These are phyloP conservation scores for Ditylenchus dipsaci DNA, from an alignment of 1,140 invertebrate species.

Conservation along the genomic window DNA sequence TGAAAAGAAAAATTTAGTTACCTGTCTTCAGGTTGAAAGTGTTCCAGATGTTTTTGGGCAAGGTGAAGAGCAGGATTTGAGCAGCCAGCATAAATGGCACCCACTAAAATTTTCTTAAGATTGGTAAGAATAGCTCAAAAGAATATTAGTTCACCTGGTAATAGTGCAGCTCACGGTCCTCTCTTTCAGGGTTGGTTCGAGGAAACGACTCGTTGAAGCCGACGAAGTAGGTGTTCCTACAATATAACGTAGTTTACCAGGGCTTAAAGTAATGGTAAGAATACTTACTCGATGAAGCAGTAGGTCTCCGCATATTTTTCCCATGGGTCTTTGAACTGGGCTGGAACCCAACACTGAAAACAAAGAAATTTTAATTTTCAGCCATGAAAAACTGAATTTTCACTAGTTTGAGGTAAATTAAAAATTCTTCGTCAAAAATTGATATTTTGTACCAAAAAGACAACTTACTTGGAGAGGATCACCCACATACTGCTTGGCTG, in stretches of 20 bases:
- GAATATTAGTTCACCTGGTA: neutral
- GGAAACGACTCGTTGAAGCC: conserved; percentile 20
- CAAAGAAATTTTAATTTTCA: neutral
- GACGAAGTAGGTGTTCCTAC: conserved; percentile 35
- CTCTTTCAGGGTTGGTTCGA: conserved; percentile 4
- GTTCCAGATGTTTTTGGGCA: conserved; percentile 35
- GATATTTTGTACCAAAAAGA: neutral
- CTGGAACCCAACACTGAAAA: conserved; percentile 41
- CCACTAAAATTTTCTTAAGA: conserved; percentile 15
- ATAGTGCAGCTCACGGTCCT: conserved; percentile 24
- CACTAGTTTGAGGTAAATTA: too few relatives aligned
- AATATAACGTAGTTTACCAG: neutral
- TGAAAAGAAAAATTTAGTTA: neutral
- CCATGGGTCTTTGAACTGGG: conserved; percentile 30
- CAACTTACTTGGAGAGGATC: conserved; percentile 25
- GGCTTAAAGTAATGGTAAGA: neutral
- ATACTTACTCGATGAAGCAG: conserved; percentile 37
- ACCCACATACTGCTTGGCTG: conserved; percentile 40
- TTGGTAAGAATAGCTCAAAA: neutral
- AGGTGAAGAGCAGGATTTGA: conserved; percentile 32
- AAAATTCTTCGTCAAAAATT: neutral
- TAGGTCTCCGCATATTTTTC: conserved; percentile 32
- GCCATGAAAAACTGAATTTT: too few relatives aligned
- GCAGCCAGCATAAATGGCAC: conserved; percentile 30
- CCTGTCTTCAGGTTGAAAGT: conserved; percentile 29